phyloP scores from a whole-genome alignment of 2,888 invertebrate genomes.

The Ryuthela nishihirai region DNA sequence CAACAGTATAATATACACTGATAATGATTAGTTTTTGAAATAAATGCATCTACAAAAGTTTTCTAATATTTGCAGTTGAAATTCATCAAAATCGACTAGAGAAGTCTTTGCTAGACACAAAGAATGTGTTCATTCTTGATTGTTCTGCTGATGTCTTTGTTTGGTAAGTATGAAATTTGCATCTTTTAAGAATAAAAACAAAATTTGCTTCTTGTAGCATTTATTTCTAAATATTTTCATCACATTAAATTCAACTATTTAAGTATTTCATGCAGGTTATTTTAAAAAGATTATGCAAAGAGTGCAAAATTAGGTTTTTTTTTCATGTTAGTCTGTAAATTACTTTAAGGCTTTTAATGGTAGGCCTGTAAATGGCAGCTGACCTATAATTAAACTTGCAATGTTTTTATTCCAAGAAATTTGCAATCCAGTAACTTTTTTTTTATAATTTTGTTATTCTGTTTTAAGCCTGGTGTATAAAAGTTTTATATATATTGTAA shows the following conservation, averaged over 20 bases:
- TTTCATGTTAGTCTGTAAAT: no score
- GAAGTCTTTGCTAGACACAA: constrained; percentile 74
- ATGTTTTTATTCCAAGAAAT: no score
- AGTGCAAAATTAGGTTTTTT: no score
- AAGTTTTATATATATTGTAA: no score
- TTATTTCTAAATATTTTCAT: background rate
- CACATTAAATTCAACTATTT: background rate
- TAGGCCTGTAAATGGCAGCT: no score
- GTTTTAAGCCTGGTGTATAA: no score
- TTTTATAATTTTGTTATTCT: background rate
- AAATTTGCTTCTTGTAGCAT: background rate
- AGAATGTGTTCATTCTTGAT: constrained; percentile 94
- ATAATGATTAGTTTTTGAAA: no score
- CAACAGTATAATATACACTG: no score
- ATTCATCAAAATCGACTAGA: constrained; percentile 60
- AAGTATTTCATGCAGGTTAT: background rate
- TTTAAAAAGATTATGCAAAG: background rate
- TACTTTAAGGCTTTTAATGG: no score
- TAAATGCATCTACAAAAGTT: no score
- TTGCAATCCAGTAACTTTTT: no score
- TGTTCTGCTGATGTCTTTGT: constrained; percentile 91
- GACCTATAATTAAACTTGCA: no score
- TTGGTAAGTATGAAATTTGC: constrained; percentile 61
- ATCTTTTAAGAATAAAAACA: background rate
- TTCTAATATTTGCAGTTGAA: constrained; percentile 43